Evolutionary conservation across 2,797 vertebrate genomes (phyloP), one percentile per base, ranked within the genome.

Genomic region (Pyrocephalus nanus): DNA sequence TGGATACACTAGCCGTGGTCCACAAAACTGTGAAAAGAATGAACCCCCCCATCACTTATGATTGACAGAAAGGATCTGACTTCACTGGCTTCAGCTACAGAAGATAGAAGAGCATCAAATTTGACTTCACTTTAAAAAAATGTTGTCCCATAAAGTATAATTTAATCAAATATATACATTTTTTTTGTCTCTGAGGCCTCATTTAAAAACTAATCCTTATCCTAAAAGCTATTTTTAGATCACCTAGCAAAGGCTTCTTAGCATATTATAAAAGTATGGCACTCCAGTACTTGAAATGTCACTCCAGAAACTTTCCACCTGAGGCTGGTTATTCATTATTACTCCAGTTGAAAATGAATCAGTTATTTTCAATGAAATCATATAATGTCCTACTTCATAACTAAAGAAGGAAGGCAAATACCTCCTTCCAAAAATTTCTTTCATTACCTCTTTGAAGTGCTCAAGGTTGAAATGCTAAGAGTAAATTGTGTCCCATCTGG

Each of bases 381-480:
- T 43, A 45, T 22, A 54, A 45, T 55, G 38, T 58, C 73, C 76
- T 14, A 82, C 3, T 73, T 74, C 40, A 42, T 77, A 88, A 60
- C 9, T 47, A 8, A 92, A 45, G 95, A 91, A 42, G 36, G 85
- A 85, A 93, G 20, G n/a, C 53, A 95, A 93, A 88, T 21, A 64
- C 7, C 51, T 85, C 29, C 21, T 61, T 87, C 62, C 21, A 53
- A 85, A 92, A 70, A 55, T 15, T 40, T 54, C 5, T 80, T 95
- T 78, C 32, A 12, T 91, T 29, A 66, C 76, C 15, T 64, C 17
- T 32, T 22, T 54, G 48, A 95, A 96, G 30, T 5, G 8, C 13
- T 84, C 69, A 58, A 23, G 7, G 23, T 71, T 91, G 20, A 94
- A 91, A 84, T 55, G 16, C 3, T 53, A 61, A 36, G 22, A 61